phyloP scores from a whole-genome alignment of 2,113 vertebrate genomes.

The Upupa epops region DNA sequence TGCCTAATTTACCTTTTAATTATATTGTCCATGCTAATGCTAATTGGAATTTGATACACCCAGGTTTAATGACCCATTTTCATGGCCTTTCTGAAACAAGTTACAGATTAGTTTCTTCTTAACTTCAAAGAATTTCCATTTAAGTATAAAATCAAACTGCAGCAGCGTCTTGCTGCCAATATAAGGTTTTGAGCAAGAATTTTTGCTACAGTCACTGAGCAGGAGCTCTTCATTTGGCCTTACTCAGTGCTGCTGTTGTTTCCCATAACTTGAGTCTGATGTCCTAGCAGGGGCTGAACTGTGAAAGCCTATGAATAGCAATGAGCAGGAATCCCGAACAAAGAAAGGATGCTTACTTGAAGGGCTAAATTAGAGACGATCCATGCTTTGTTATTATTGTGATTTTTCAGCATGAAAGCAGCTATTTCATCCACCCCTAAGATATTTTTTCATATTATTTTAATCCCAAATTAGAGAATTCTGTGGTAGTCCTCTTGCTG shows the following conservation, averaged over 20 bases:
- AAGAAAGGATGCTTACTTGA: slow-evolving; percentile 6
- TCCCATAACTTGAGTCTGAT: slow-evolving; percentile 1
- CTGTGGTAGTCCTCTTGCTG: background rate
- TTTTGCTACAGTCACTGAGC: slow-evolving; percentile 49
- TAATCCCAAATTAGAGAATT: slow-evolving; percentile 28
- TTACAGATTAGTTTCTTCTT: slow-evolving; percentile 68
- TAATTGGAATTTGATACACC: slow-evolving; percentile 71
- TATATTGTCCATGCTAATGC: slow-evolving; percentile 68
- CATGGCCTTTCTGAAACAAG: slow-evolving; percentile 64
- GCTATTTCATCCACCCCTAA: background rate
- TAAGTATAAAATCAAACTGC: slow-evolving; percentile 66
- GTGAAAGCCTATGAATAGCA: slow-evolving; percentile 57
- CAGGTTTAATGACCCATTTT: slow-evolving; percentile 65
- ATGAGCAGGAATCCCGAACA: background rate
- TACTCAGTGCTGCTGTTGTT: slow-evolving; percentile 15
- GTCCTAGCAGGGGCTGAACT: slow-evolving; percentile 52
- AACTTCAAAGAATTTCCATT: slow-evolving; percentile 67
- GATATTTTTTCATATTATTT: slow-evolving; percentile 27
- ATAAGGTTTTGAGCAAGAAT: slow-evolving; percentile 28
- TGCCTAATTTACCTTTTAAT: slow-evolving; percentile 74
- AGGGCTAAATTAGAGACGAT: background rate
- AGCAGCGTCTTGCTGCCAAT: slow-evolving; percentile 42
- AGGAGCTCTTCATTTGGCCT: slow-evolving; percentile 27
- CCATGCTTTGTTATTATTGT: background rate
- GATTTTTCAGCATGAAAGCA: background rate